Evolutionary conservation across 2,113 vertebrate species (phyloP).

Genomic region (Mola mola): DNA sequence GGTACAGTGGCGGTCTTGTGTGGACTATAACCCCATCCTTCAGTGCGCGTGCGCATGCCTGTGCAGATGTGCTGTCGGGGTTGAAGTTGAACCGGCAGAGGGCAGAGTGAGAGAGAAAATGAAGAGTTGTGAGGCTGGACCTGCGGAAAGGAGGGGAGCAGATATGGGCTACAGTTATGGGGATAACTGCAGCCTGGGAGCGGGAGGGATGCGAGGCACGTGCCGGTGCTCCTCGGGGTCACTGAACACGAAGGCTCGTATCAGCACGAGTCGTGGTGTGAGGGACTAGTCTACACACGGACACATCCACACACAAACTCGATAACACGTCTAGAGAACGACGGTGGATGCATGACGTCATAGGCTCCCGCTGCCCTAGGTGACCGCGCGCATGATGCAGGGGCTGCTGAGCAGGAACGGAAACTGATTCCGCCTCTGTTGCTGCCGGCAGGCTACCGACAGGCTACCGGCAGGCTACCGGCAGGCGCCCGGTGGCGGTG

Average conservation of each 20-base stretch:
- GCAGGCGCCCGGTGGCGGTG: constrained; percentile 52
- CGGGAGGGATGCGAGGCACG: constrained; percentile 10
- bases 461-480: constrained; percentile 53
- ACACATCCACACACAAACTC: neutral
- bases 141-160: constrained; percentile 44
- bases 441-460: constrained; percentile 41
- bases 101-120: constrained; percentile 44
- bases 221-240: constrained; percentile 4
- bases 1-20: neutral
- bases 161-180: constrained; percentile 39
- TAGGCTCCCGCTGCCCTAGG: constrained; percentile 63
- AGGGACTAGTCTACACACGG: neutral
- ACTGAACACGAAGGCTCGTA: neutral
- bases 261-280: neutral
- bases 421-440: constrained; percentile 48
- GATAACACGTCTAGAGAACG: constrained; percentile 46
- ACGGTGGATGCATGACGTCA: constrained; percentile 76
- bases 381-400: constrained; percentile 74
- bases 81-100: constrained; percentile 52
- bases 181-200: constrained; percentile 42
- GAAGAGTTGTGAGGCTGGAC: constrained; percentile 26
- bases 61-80: constrained; percentile 59
- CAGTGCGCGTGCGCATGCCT: neutral
- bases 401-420: constrained; percentile 42
- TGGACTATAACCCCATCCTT: too few species aligned